Conservation (phyloP, 2,888 invertebrate genomes). For the Lycophotia porphyrea region DNA sequence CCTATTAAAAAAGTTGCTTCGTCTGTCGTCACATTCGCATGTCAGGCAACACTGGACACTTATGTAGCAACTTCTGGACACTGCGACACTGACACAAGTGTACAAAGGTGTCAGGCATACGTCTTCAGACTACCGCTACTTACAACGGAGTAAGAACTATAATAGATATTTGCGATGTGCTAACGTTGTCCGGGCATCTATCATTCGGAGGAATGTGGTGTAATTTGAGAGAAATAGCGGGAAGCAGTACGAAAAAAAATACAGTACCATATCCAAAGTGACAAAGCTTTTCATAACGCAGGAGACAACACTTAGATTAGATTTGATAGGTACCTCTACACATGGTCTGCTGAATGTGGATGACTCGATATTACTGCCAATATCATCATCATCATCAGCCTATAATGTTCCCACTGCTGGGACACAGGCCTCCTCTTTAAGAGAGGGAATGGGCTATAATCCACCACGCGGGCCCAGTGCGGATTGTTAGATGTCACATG, state of each 20-base stretch:
- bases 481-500: no score
- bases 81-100: constrained; percentile 42
- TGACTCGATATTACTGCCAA: not conserved
- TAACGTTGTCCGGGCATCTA: constrained; percentile 61
- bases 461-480: no score
- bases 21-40: not conserved
- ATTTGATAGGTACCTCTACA: not conserved
- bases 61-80: constrained; percentile 14
- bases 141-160: constrained; percentile 47
- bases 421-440: no score
- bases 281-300: not conserved
- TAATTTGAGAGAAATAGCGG: constrained; percentile 13
- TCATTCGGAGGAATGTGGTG: constrained; percentile 49
- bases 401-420: no score
- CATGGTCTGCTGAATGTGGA: not conserved
- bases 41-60: constrained; percentile 4
- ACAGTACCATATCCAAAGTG: not conserved
- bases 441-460: no score
- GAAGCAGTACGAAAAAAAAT: no score
- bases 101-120: constrained; percentile 51
- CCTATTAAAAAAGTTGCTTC: not conserved
- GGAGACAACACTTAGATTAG: not conserved
- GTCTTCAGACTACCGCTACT: constrained; percentile 41
- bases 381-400: no score
- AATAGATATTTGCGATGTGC: constrained; percentile 65